Conservation (phyloP, 2,888 invertebrate species). For the Drosophila gaucha region DNA sequence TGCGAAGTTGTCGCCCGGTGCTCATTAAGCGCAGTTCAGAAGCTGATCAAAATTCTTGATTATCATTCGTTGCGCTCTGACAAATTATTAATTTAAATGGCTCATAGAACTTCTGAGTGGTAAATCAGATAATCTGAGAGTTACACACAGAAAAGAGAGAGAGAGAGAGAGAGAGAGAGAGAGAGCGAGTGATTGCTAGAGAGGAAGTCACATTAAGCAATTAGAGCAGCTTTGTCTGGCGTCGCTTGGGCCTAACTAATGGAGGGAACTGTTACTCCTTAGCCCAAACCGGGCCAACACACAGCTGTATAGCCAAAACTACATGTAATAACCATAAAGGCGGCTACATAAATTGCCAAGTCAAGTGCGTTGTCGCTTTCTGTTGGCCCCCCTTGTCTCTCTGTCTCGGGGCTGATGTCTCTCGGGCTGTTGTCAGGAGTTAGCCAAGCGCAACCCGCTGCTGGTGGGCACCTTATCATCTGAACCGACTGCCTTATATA, state of each 20-base stretch:
- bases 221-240: conserved; percentile 70
- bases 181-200: neutral
- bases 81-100: conserved; percentile 84
- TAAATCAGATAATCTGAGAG: conserved; percentile 32
- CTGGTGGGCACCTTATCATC: conserved; percentile 65
- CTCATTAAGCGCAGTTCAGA: conserved; percentile 60
- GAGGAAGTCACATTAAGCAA: conserved; percentile 62
- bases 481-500: conserved; percentile 37
- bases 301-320: conserved; percentile 39
- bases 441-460: conserved; percentile 82
- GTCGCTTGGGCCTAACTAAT: conserved; percentile 71
- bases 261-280: conserved; percentile 24
- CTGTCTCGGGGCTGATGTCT: conserved; percentile 6
- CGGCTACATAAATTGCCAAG: conserved; percentile 81
- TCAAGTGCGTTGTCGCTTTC: conserved; percentile 75
- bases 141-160: conserved; percentile 5
- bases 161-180: conserved; percentile 8
- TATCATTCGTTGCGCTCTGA: conserved; percentile 48
- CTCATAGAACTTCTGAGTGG: conserved; percentile 44
- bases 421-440: conserved; percentile 53
- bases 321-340: conserved; percentile 75
- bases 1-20: conserved; percentile 52
- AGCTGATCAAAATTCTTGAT: conserved; percentile 67
- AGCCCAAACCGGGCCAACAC: conserved; percentile 18
- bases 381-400: conserved; percentile 3